Evolutionary conservation across 2,888 invertebrate genomes (phyloP), one percentile per base, ranked within the genome.

Genomic region (Yponomeuta cagnagella): DNA sequence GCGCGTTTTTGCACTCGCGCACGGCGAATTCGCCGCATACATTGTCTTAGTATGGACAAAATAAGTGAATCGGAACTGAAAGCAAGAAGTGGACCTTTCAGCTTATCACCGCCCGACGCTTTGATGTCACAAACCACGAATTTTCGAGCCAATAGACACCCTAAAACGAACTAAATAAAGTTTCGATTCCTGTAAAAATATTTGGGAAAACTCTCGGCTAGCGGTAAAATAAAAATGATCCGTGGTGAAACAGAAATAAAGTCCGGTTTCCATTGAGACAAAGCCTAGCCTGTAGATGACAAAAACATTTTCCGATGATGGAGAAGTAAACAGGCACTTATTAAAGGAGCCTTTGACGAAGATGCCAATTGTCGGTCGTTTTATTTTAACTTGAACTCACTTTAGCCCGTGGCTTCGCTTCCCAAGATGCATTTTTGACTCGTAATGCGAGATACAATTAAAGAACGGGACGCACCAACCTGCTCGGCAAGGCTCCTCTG

Each of bases 41-140:
- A 84, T 87, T 87, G 87, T 85, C 89, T 88, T 85, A 82, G 85
- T 89, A 87, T 84, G 88, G 87, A 87, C 86, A 87, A 88, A 88
- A 87, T 89, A 88, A 88, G 88, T 86, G 86, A 86, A 81, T 86
- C 79, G 81, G 82, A 84, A 85, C 85, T 84, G 84, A 80, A 79
- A 73, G 82, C 81, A 89, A 88, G 86, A 87, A 88, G 81, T 76
- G 73, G 85, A 79, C 77, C 75, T 76, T 81, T 80, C 78, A 58
- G 80, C 82, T 83, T 75, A 80, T 80, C 79, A 77, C 76, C 63
- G 70, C 72, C 73, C 76, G 73, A 72, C 43, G 78, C 83, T 85
- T 84, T 83, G 83, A 86, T 81, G 37, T 2, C 69, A 2, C 80
- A 80, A 77, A 73, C 6, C 68, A 70, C 77, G 74, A 0, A 0